Evolutionary conservation across 2,113 vertebrate genomes (phyloP).

Genomic region (Helogale parvula): DNA sequence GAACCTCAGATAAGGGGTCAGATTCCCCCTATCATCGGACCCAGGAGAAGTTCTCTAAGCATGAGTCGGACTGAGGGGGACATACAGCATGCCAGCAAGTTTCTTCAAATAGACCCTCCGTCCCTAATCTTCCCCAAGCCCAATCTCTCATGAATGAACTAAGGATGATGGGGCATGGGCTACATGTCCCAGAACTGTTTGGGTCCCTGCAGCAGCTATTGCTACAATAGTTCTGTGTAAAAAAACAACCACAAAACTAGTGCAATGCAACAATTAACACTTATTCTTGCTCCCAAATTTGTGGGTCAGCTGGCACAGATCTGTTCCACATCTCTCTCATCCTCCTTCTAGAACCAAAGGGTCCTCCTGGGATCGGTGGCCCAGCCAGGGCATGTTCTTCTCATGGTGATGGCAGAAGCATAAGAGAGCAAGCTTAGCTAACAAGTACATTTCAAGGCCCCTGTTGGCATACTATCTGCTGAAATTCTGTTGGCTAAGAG

Average conservation of each 20-base stretch:
- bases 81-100: background rate
- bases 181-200: background rate
- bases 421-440: background rate
- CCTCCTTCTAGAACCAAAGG: background rate
- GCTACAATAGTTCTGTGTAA: background rate
- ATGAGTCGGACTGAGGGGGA: background rate
- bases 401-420: background rate
- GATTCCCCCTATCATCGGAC: background rate
- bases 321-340: background rate
- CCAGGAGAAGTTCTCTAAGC: background rate
- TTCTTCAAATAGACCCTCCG: background rate
- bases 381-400: background rate
- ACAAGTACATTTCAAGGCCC: background rate
- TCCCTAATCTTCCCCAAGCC: background rate
- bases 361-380: background rate
- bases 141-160: background rate
- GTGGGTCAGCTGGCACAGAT: background rate
- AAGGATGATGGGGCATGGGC: background rate
- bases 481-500: background rate
- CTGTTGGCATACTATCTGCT: background rate
- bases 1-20: background rate
- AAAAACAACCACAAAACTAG: background rate
- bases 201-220: background rate
- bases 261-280: background rate
- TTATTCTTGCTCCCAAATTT: slow-evolving; percentile 16